These are phyloP conservation scores for Holothuria leucospilota DNA, from an alignment of 53 echinoderm and acorn worm genomes.

Conservation along the genomic window DNA sequence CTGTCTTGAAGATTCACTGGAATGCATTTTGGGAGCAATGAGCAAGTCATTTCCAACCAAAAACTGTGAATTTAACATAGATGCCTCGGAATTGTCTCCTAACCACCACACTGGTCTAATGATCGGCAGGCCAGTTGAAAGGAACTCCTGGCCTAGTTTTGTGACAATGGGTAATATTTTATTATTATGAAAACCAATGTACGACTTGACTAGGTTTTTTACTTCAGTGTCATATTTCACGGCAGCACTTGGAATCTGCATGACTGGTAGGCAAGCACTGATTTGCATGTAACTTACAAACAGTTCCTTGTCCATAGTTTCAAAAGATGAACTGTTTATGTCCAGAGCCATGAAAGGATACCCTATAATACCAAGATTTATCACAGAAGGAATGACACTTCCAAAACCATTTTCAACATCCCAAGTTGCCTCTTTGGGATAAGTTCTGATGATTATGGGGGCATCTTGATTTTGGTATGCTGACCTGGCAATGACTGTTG, in stretches of 20 bases:
- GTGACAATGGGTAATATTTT: constrained; percentile 57
- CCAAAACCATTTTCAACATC: constrained; percentile 80
- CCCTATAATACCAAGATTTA: constrained; percentile 82
- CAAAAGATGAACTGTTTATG: constrained; percentile 38
- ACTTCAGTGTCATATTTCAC: constrained; percentile 72
- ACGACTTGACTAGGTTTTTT: constrained; percentile 50
- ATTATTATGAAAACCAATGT: constrained; percentile 75
- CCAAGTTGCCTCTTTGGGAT: constrained; percentile 70
- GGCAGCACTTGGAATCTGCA: constrained; percentile 78
- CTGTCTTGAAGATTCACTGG: constrained; percentile 54
- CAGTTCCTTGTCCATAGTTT: constrained; percentile 64
- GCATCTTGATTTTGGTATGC: constrained; percentile 79
- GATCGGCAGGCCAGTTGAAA: constrained; percentile 64
- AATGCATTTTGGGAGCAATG: constrained; percentile 77
- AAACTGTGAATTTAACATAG: constrained; percentile 78
- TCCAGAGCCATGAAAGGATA: constrained; percentile 92
- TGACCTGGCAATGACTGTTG: constrained; percentile 67
- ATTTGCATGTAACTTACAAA: constrained; percentile 83
- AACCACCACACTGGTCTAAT: constrained; percentile 92
- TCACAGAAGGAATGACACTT: constrained; percentile 83
- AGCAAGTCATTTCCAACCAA: constrained; percentile 83
- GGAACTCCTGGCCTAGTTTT: constrained; percentile 42
- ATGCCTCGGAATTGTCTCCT: constrained; percentile 16
- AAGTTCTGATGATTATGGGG: constrained; percentile 64
- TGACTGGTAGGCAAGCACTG: constrained; percentile 86